These are phyloP conservation scores for Fragum fragum DNA, from an alignment of 2,888 invertebrate genomes.

Conservation along the genomic window DNA sequence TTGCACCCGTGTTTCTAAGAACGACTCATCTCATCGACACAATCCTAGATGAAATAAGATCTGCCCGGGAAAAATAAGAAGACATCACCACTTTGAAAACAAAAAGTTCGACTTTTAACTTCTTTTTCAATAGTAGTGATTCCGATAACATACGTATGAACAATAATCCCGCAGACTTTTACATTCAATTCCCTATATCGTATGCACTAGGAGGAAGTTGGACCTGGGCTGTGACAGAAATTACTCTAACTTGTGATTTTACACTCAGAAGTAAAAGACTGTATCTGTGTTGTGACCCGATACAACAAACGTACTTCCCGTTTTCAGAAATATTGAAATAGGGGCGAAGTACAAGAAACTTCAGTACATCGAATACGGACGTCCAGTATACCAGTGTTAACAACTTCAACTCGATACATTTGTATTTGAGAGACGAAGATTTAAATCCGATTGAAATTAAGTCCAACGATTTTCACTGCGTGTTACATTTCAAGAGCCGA, in stretches of 20 bases:
- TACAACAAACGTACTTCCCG: slow-evolving; percentile 36
- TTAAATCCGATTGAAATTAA: slow-evolving; percentile 11
- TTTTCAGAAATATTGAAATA: slow-evolving; percentile 38
- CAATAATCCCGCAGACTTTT: slow-evolving; percentile 41
- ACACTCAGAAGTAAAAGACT: slow-evolving; percentile 27
- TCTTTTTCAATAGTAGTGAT: slow-evolving; percentile 24
- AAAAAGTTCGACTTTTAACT: slow-evolving; percentile 29
- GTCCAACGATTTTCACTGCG: slow-evolving; percentile 29
- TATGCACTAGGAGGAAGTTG: slow-evolving; percentile 36
- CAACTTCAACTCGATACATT: slow-evolving; percentile 11
- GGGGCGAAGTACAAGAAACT: slow-evolving; percentile 24
- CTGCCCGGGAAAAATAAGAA: background rate
- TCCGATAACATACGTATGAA: slow-evolving; percentile 30
- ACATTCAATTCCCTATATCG: slow-evolving; percentile 37
- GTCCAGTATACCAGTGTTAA: slow-evolving; percentile 16
- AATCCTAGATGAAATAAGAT: slow-evolving; percentile 5
- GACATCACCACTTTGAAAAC: background rate
- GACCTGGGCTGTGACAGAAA: slow-evolving; percentile 38
- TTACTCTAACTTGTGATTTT: slow-evolving; percentile 42
- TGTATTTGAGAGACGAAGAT: slow-evolving; percentile 26
- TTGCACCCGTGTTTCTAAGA: slow-evolving; percentile 26
- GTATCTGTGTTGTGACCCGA: slow-evolving; percentile 40
- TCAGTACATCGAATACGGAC: background rate
- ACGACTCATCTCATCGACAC: background rate
- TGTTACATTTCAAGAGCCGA: slow-evolving; percentile 33